Evolutionary conservation across 2,113 vertebrate species (phyloP), one percentile per base, ranked within the genome.

Genomic region (Cynoglossus semilaevis): DNA sequence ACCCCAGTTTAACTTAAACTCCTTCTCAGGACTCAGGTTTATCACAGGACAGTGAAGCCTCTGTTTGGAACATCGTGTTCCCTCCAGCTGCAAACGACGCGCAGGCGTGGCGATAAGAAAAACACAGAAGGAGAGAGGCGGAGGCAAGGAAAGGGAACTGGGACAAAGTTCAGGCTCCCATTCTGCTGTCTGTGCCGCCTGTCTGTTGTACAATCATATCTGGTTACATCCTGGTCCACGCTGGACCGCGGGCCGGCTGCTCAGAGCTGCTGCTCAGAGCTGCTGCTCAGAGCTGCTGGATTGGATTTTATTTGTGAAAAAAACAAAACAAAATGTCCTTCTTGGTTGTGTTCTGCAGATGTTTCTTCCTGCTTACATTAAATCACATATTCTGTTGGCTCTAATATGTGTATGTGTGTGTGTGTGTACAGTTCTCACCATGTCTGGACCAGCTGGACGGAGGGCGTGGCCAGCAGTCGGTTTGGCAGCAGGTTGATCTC

Each of bases 401-500:
- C n/a, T n/a, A n/a, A n/a, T n/a, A n/a, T n/a, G n/a, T n/a, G n/a
- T n/a, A 10, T 1, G 0, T 17, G 13, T 40, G 44, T 22, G 2
- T 19, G 36, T 13, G 29, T n/a, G 8, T 6, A n/a, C 15, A 46
- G 16, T 0, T 37, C 84, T 88, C 78, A 96, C 94, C 94, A 96
- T 87, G 92, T 94, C 74, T 94, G 93, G 14, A 96, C 92, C 71
- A 96, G 88, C 64, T 92, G 94, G 59, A 94, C 93, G 0, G 94
- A 95, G 7, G 93, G 92, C 0, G 94, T 96, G 79, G 71, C 72
- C 58, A 96, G 85, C 41, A 95, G 89, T 0, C 87, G 82, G 72
- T 91, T 90, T 0, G 94, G 94, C 56, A 96, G 87, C 68, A 96
- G 85, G 68, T 91, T 93, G 82, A 96, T 93, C 79, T 96, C 94